Evolutionary conservation across 2,888 invertebrate genomes (phyloP).

Genomic region (Trichogramma dendrolimi): DNA sequence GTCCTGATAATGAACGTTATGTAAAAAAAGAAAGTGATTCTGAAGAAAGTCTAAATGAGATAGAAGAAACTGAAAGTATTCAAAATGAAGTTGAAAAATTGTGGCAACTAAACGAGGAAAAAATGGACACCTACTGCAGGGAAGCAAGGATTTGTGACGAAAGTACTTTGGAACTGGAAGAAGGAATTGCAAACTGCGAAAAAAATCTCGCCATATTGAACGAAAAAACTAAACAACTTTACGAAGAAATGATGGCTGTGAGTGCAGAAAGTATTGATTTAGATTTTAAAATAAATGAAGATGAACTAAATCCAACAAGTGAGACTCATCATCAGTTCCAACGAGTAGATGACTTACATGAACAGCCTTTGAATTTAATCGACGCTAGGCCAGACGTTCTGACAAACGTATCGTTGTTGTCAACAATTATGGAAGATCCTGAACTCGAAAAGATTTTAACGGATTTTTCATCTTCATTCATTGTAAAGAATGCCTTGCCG

Average conservation of each 20-base stretch:
- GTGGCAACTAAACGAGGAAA: conserved; percentile 16
- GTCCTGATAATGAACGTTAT: background rate
- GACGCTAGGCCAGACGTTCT: no score
- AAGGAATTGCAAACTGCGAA: conserved; percentile 9
- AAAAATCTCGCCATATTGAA: background rate
- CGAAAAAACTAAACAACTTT: background rate
- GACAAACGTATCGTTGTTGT: no score
- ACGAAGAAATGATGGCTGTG: background rate
- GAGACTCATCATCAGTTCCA: no score
- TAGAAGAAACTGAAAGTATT: conserved; percentile 10
- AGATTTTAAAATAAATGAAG: background rate
- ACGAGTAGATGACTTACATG: no score
- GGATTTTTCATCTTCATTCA: no score
- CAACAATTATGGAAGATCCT: no score
- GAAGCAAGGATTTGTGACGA: conserved; percentile 1
- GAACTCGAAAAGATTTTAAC: no score
- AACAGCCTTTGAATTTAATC: no score
- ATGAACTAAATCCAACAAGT: no score
- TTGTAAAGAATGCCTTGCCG: no score
- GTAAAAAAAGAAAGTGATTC: conserved; percentile 6
- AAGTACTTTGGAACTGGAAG: conserved; percentile 14
- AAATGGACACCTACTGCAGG: conserved; percentile 6
- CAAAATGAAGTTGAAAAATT: conserved; percentile 13
- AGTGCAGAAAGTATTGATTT: background rate
- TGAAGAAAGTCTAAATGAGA: conserved; percentile 12